phyloP scores from a whole-genome alignment of 2,113 vertebrate genomes.

The Toxostoma redivivum region DNA sequence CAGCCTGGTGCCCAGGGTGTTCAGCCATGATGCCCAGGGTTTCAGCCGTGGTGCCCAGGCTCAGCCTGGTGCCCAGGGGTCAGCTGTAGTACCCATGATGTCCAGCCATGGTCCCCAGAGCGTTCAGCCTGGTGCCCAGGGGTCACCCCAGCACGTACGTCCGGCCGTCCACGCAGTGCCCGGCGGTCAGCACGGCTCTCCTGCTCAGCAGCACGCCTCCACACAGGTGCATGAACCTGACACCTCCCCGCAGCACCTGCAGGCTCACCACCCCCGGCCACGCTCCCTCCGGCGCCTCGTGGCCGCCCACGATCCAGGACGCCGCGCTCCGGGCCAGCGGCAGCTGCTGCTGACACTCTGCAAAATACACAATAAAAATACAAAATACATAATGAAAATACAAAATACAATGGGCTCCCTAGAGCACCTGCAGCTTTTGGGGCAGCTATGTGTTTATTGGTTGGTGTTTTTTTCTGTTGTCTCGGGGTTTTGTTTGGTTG shows the following conservation, averaged over 20 bases:
- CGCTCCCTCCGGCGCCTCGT: background rate
- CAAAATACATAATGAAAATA: background rate
- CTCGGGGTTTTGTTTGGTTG: background rate
- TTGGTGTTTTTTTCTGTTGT: background rate
- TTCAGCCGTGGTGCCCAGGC: background rate
- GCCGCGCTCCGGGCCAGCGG: background rate
- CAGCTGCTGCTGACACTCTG: background rate
- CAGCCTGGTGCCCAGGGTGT: background rate
- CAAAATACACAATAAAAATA: background rate
- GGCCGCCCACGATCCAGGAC: background rate
- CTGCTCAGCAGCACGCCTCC: background rate
- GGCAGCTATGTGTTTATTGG: too few species aligned
- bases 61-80: background rate
- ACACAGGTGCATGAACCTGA: background rate
- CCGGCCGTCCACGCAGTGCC: background rate
- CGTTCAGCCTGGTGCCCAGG: fast-evolving
- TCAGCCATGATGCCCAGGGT: background rate
- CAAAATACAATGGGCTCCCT: background rate
- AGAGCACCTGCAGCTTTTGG: background rate
- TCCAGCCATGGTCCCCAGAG: background rate
- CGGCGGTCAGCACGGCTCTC: background rate
- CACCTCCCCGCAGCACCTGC: background rate
- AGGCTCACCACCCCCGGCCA: background rate
- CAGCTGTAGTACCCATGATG: too few species aligned
- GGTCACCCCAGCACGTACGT: background rate